These are phyloP conservation scores for Gambusia holbrooki DNA, from an alignment of 2,113 vertebrate species.

Conservation along the genomic window DNA sequence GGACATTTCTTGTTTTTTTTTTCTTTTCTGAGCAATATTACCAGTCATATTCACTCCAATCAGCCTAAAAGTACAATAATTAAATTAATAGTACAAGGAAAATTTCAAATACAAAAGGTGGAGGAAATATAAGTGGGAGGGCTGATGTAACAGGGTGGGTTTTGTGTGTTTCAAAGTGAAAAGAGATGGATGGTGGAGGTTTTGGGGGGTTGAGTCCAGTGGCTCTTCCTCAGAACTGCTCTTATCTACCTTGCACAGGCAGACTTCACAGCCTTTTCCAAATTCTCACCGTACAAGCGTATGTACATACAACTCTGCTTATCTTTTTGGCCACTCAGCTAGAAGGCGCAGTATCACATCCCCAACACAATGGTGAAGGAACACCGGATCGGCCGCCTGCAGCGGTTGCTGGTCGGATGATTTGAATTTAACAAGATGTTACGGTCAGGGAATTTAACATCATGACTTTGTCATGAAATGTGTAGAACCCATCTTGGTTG, in stretches of 20 bases:
- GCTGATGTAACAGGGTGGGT: constrained; percentile 6
- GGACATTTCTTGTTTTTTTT: too few relatives aligned
- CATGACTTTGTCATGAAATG: constrained; percentile 15
- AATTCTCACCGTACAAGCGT: constrained; percentile 17
- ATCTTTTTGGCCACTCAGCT: constrained; percentile 74
- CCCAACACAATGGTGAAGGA: constrained; percentile 29
- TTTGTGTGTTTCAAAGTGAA: constrained; percentile 40
- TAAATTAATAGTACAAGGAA: too few relatives aligned
- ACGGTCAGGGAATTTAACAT: constrained; percentile 26
- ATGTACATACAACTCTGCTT: constrained; percentile 50
- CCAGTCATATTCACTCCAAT: too few relatives aligned
- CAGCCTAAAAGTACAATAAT: too few relatives aligned
- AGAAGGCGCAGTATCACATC: constrained; percentile 64
- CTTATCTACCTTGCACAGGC: constrained; percentile 76
- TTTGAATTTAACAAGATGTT: constrained; percentile 54
- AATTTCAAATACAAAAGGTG: too few relatives aligned
- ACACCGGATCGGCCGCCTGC: constrained; percentile 41
- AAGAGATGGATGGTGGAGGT: background rate
- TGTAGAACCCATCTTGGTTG: background rate
- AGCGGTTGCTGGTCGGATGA: constrained; percentile 38
- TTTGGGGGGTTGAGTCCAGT: constrained; percentile 5
- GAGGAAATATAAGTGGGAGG: constrained; percentile 9
- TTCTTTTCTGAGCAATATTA: too few relatives aligned
- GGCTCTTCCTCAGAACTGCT: constrained; percentile 31
- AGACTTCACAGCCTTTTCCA: constrained; percentile 44